Conservation (phyloP, 2,113 vertebrate species). For the Litocranius walleri region DNA sequence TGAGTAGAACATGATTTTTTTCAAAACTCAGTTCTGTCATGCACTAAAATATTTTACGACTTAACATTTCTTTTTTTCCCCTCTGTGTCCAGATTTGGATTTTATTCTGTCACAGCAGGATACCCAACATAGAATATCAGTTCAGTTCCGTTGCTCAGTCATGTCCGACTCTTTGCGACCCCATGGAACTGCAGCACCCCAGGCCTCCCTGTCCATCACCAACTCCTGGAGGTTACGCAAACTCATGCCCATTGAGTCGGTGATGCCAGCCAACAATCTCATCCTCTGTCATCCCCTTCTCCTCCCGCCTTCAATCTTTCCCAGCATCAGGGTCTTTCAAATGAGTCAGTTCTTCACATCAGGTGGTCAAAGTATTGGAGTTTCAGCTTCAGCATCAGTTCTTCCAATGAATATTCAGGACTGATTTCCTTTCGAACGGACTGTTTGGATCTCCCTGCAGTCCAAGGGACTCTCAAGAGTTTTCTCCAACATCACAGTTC, state of each 20-base stretch:
- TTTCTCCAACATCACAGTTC: neutral
- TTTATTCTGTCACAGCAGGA: neutral
- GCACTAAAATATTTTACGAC: neutral
- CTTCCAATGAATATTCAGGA: neutral
- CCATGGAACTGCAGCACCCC: neutral
- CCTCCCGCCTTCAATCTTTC: neutral
- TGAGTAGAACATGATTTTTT: neutral
- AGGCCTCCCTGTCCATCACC: neutral
- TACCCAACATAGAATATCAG: neutral
- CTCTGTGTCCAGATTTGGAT: neutral
- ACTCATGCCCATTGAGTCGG: neutral
- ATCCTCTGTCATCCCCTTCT: neutral
- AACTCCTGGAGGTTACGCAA: rapidly evolving
- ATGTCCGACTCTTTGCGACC: rapidly evolving
- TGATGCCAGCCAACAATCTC: neutral
- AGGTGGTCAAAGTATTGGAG: neutral
- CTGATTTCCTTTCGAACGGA: neutral
- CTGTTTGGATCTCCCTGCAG: neutral
- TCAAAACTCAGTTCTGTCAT: neutral
- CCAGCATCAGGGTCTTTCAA: neutral
- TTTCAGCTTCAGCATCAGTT: neutral
- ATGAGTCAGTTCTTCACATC: neutral
- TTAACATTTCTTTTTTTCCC: neutral
- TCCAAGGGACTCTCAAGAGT: neutral
- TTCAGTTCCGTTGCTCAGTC: neutral